Evolutionary conservation across 2,888 invertebrate genomes (phyloP), one percentile per base, ranked within the genome.

Genomic region (Drosophila flavopinicola): DNA sequence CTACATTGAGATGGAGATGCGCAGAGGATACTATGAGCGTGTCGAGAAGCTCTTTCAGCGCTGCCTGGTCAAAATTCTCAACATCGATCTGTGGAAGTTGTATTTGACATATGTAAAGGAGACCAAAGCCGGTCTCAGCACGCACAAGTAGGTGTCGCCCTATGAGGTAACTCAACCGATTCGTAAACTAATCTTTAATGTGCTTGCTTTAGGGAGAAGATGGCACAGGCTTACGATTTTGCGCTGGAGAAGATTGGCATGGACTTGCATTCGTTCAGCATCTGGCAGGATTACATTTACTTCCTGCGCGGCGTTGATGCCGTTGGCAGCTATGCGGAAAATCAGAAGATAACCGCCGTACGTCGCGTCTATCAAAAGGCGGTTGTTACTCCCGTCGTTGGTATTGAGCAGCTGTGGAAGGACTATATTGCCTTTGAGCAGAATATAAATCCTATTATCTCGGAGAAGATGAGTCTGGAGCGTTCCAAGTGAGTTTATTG

Each of bases 141-240:
- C 97, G 0, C 98, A 97, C 92, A 97, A 98, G 98, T 97, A 93
- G 92, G 95, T 93, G 3, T 0, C 3, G 10, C 10, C 2, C 0
- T 4, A 3, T n/a, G 11, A 7, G 15, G 1, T n/a, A 15, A 11
- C 10, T 17, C 13, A 13, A 6, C 3, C 7, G 11, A 6, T 9
- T 3, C 4, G 17, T 1, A 20, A 15, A 4, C 2, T 32, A 33
- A 39, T 32, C 4, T 5, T 32, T 6, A 2, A n/a, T n/a, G n/a
- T n/a, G n/a, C 3, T 30, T 1, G 15, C 3, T 10, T 7, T 23
- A 98, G 99, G 89, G 99, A 99, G 91, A 99, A 99, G 92, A 97
- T 99, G 96, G 99, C 99, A 0, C 98, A 99, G 91, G 99, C 99
- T 0, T 99, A 99, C 91, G 99, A 99, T 91, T 99, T 99, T 92